Evolutionary conservation across 2,888 invertebrate genomes (phyloP).

Genomic region (Hirtodrosophila trivittata): DNA sequence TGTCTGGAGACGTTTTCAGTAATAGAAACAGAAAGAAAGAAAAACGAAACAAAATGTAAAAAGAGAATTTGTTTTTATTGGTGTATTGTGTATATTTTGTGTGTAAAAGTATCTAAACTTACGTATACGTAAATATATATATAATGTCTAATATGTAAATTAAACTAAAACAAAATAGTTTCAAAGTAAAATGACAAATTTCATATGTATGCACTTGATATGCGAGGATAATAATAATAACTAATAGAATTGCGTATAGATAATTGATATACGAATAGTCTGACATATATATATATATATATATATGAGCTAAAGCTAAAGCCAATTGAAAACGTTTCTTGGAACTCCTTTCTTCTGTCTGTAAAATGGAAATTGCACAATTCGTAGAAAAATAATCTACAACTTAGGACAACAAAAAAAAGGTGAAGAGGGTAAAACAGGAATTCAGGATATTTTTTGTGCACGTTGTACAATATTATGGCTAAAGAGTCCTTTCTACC

Average conservation of each 20-base stretch:
- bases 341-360: not conserved
- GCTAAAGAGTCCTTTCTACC: conserved; percentile 38
- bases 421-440: too few relatives aligned
- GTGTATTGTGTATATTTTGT: too few relatives aligned
- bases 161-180: conserved; percentile 45
- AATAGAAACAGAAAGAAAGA: conserved; percentile 6
- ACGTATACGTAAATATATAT: conserved; percentile 32
- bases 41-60: not conserved
- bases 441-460: conserved; percentile 22
- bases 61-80: conserved; percentile 1
- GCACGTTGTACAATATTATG: conserved; percentile 35
- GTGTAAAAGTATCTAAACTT: too few relatives aligned
- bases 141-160: conserved; percentile 31
- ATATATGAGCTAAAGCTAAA: conserved; percentile 65
- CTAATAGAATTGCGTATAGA: conserved; percentile 42
- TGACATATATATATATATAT: conserved; percentile 26
- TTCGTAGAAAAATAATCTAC: conserved; percentile 20
- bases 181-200: conserved; percentile 31
- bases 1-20: too few relatives aligned
- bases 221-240: conserved; percentile 60
- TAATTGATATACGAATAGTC: conserved; percentile 22
- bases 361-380: conserved; percentile 57
- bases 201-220: conserved; percentile 60
- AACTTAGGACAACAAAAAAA: conserved; percentile 16
- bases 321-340: conserved; percentile 21